Evolutionary conservation across 2,797 vertebrate genomes (phyloP).

Genomic region (Yasuhikotakia modesta): DNA sequence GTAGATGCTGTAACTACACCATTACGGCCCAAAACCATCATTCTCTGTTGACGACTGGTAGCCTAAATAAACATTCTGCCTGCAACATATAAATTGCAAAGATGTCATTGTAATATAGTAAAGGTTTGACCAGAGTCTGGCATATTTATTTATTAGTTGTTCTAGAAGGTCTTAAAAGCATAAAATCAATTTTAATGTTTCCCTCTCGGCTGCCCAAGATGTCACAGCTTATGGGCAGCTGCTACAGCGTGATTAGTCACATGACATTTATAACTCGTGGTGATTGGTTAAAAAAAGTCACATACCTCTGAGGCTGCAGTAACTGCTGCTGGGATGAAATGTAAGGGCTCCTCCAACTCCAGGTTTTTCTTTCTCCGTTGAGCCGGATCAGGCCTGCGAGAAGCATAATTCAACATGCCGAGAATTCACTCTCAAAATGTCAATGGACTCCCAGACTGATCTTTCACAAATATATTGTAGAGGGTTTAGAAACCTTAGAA

Average conservation of each 20-base stretch:
- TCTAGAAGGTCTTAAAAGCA: too few relatives aligned
- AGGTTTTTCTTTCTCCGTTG: neutral
- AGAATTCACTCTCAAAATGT: slow-evolving; percentile 13
- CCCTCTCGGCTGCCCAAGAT: too few relatives aligned
- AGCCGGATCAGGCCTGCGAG: slow-evolving; percentile 32
- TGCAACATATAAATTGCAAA: neutral
- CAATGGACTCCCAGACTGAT: slow-evolving; percentile 13
- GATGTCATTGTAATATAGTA: neutral
- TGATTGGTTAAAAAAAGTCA: neutral
- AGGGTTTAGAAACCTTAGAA: slow-evolving; percentile 13
- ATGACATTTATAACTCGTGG: neutral
- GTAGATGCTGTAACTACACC: neutral
- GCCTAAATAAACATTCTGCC: neutral
- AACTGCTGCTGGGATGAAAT: neutral
- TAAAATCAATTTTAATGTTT: too few relatives aligned
- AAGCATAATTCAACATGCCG: slow-evolving; percentile 17
- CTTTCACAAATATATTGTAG: slow-evolving; percentile 10
- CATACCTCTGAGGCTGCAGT: neutral
- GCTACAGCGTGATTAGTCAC: neutral
- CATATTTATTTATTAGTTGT: too few relatives aligned
- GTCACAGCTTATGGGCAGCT: neutral
- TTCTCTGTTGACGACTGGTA: neutral
- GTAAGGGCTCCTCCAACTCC: neutral
- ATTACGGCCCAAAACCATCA: neutral
- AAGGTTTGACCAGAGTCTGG: too few relatives aligned